phyloP scores from a whole-genome alignment of 2,888 invertebrate species.

The Anthoptus insignis region DNA sequence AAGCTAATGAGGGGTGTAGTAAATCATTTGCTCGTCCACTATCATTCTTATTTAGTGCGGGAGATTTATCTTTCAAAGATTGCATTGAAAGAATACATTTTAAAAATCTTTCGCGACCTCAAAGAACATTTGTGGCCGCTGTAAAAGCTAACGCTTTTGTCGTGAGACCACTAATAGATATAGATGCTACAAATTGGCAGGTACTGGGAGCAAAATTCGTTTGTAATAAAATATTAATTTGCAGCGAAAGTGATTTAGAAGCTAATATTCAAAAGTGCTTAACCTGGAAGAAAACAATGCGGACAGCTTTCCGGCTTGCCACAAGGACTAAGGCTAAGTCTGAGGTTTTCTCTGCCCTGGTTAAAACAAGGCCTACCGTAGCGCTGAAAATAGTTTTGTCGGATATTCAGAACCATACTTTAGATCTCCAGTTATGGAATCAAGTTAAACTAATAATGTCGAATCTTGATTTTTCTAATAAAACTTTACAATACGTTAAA shows the following conservation, averaged over 20 bases:
- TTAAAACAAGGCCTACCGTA: slow-evolving; percentile 53
- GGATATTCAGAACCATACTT: slow-evolving; percentile 46
- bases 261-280: slow-evolving; percentile 52
- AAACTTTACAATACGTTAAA: slow-evolving; percentile 38
- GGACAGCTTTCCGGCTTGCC: slow-evolving; percentile 58
- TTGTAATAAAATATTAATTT: slow-evolving; percentile 57
- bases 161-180: slow-evolving; percentile 56
- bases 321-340: slow-evolving; percentile 50
- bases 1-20: slow-evolving; percentile 5
- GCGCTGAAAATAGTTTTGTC: slow-evolving; percentile 57
- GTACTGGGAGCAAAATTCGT: slow-evolving; percentile 62
- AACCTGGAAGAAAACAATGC: slow-evolving; percentile 56
- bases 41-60: slow-evolving; percentile 1
- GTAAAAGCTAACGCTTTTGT: slow-evolving; percentile 61
- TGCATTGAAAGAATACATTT: slow-evolving; percentile 19
- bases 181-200: slow-evolving; percentile 57
- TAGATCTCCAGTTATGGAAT: slow-evolving; percentile 60
- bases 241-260: slow-evolving; percentile 52
- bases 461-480: slow-evolving; percentile 49
- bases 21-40: slow-evolving; percentile 24
- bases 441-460: slow-evolving; percentile 56
- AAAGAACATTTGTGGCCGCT: slow-evolving; percentile 51
- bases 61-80: slow-evolving; percentile 7
- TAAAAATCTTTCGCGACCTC: slow-evolving; percentile 39
- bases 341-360: slow-evolving; percentile 52